Conservation (phyloP, 2,888 invertebrate genomes). For the Platynereis dumerilii region DNA sequence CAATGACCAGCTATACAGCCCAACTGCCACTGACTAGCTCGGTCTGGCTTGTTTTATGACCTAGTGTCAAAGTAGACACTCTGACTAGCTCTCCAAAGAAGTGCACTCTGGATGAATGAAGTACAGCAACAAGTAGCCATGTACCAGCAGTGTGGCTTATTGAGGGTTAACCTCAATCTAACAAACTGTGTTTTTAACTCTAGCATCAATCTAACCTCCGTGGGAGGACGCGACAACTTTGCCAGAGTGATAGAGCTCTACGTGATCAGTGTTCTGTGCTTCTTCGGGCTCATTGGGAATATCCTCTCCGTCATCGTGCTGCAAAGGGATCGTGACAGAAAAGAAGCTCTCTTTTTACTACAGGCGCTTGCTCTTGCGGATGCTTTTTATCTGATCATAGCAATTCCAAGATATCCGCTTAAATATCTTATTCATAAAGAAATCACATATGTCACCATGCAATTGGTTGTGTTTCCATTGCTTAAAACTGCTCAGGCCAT, state of each 20-base stretch:
- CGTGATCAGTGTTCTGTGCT: slow-evolving; percentile 29
- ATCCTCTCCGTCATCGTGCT: slow-evolving; percentile 33
- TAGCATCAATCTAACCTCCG: too few relatives aligned
- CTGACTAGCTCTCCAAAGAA: too few relatives aligned
- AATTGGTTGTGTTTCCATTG: slow-evolving; percentile 33
- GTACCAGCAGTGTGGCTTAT: too few relatives aligned
- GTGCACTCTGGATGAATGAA: too few relatives aligned
- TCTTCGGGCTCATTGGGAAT: slow-evolving; percentile 33
- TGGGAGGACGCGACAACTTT: neutral
- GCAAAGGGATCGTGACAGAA: slow-evolving; percentile 29
- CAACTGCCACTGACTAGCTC: too few relatives aligned
- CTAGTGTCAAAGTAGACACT: too few relatives aligned
- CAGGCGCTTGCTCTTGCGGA: slow-evolving; percentile 36
- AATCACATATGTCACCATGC: slow-evolving; percentile 23
- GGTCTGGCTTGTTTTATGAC: too few relatives aligned
- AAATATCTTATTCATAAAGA: slow-evolving; percentile 26
- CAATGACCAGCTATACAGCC: too few relatives aligned
- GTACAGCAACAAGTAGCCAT: too few relatives aligned
- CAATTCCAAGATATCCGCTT: slow-evolving; percentile 34
- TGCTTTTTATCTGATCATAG: slow-evolving; percentile 30
- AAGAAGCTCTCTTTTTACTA: slow-evolving; percentile 31
- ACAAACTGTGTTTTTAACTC: too few relatives aligned
- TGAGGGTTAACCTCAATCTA: too few relatives aligned
- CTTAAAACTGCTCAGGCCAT: slow-evolving; percentile 36
- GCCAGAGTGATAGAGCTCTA: slow-evolving; percentile 22